Evolutionary conservation across 2,888 invertebrate genomes (phyloP).

Genomic region (Cyclophora punctaria): DNA sequence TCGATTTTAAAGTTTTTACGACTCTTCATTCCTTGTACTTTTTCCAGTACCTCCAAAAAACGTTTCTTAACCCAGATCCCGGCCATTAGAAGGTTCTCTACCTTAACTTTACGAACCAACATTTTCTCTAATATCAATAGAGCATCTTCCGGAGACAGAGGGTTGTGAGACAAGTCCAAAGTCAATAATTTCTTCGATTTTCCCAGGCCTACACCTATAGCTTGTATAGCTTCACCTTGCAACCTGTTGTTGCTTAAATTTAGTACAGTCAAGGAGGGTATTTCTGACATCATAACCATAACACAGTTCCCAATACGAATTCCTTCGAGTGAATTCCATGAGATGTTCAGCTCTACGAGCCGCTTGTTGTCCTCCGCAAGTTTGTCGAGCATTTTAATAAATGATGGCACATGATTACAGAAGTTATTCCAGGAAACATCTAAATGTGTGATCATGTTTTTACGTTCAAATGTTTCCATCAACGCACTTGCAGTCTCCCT

Average conservation of each 20-base stretch:
- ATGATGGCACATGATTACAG: constrained; percentile 17
- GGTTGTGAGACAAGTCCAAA: constrained; percentile 39
- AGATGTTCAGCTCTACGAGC: constrained; percentile 21
- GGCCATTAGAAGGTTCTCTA: constrained; percentile 29
- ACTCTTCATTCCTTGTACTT: constrained; percentile 26
- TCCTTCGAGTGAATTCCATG: constrained; percentile 33
- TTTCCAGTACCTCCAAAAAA: constrained; percentile 24
- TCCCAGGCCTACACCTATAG: constrained; percentile 20
- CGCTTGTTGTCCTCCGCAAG: constrained; percentile 15
- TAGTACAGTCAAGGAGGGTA: constrained; percentile 26
- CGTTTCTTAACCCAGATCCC: constrained; percentile 29
- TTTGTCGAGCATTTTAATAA: constrained; percentile 25
- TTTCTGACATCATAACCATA: constrained; percentile 12
- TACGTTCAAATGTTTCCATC: constrained; percentile 25
- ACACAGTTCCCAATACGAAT: constrained; percentile 26
- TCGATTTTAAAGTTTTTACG: constrained; percentile 26
- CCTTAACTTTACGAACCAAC: constrained; percentile 26
- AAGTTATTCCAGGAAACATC: constrained; percentile 39
- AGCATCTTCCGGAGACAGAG: constrained; percentile 29
- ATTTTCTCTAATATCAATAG: constrained; percentile 24
- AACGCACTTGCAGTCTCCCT: constrained; percentile 24
- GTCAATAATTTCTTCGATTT: constrained; percentile 28
- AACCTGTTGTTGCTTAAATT: constrained; percentile 36
- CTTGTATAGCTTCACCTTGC: constrained; percentile 20
- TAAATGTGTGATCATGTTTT: constrained; percentile 28